Conservation (phyloP, 2,888 invertebrate genomes). For the Macrophya alboannulata region DNA sequence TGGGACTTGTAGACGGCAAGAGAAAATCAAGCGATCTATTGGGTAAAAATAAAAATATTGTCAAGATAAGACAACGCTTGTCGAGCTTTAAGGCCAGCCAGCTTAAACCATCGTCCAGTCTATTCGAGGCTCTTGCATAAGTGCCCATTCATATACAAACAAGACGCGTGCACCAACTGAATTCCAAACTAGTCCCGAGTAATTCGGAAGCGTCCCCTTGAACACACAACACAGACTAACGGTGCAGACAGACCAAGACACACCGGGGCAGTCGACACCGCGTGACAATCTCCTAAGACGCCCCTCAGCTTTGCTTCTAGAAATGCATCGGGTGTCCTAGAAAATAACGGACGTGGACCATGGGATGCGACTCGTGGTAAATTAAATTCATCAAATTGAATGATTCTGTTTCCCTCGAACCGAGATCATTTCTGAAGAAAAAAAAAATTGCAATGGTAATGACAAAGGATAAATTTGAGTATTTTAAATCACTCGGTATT, state of each 20-base stretch:
- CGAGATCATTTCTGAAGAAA: neutral
- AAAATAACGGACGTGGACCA: neutral
- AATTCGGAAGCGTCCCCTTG: conserved; percentile 55
- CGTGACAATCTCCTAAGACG: conserved; percentile 45
- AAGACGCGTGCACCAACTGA: conserved; percentile 53
- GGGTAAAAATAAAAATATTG: conserved; percentile 24
- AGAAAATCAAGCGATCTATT: conserved; percentile 52
- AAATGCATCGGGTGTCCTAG: conserved; percentile 29
- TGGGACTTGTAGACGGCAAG: conserved; percentile 36
- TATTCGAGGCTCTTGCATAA: conserved; percentile 49
- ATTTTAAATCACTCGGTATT: neutral
- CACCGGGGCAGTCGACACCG: conserved; percentile 34
- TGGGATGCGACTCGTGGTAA: neutral
- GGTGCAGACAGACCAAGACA: conserved; percentile 36
- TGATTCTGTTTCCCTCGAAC: neutral
- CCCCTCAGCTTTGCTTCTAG: conserved; percentile 12
- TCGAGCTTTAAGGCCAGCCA: conserved; percentile 11
- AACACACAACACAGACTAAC: conserved; percentile 48
- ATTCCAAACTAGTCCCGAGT: conserved; percentile 56
- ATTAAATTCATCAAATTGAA: neutral
- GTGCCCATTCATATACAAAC: conserved; percentile 56
- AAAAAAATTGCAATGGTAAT: neutral
- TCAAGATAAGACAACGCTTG: conserved; percentile 15
- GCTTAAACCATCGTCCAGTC: conserved; percentile 6
- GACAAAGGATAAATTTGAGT: neutral